Conservation (phyloP, 2,888 invertebrate genomes). For the Campopleginae sp. region DNA sequence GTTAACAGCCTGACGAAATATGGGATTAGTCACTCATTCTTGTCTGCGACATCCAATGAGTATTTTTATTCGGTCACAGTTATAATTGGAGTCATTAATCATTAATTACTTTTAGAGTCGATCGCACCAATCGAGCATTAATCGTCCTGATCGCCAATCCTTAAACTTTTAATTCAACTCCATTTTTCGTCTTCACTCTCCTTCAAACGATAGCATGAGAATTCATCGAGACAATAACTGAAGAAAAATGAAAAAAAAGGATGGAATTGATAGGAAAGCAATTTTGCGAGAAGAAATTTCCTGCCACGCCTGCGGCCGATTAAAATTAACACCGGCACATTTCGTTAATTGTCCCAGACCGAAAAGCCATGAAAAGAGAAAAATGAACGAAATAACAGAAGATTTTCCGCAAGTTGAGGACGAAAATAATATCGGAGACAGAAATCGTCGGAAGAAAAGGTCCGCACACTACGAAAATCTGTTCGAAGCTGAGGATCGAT, state of each 20-base stretch:
- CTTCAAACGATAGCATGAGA: neutral
- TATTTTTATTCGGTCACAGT: slow-evolving; percentile 68
- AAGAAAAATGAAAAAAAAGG: too few species aligned
- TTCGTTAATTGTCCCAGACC: too few species aligned
- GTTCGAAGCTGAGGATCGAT: slow-evolving; percentile 50
- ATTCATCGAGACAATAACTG: neutral
- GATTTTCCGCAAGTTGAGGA: neutral
- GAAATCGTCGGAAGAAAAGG: slow-evolving; percentile 1
- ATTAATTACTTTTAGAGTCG: slow-evolving; percentile 1
- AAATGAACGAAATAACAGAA: neutral
- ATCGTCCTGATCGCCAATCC: neutral
- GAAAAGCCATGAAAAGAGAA: neutral
- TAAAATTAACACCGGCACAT: too few species aligned
- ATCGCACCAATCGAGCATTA: neutral
- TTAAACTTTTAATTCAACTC: neutral
- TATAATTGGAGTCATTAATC: slow-evolving; percentile 20
- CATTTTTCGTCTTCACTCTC: neutral
- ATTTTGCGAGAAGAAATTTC: neutral
- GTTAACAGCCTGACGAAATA: slow-evolving; percentile 31
- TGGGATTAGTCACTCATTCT: slow-evolving; percentile 8
- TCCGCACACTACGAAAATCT: slow-evolving; percentile 34
- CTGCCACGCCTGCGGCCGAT: neutral
- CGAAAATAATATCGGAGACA: neutral
- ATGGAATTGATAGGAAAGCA: too few species aligned
- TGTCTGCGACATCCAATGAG: slow-evolving; percentile 55